These are phyloP conservation scores for Nansenia antarctica DNA, from an alignment of 2,113 vertebrate genomes.

Conservation along the genomic window DNA sequence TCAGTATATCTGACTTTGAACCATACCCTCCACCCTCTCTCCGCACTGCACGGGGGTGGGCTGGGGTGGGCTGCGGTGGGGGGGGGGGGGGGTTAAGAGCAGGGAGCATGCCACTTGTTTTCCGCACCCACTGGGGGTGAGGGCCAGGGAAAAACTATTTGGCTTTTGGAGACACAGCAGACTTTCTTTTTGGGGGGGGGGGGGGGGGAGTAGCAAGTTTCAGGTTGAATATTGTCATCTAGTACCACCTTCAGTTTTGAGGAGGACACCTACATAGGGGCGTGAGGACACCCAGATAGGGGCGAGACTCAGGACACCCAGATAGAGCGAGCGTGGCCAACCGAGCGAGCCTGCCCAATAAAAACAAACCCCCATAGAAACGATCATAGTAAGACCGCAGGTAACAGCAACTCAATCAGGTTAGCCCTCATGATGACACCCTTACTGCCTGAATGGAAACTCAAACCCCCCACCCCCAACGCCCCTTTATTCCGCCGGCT, in stretches of 20 bases:
- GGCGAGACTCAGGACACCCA: not conserved
- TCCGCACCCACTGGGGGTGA: constrained; percentile 69
- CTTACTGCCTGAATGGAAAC: not conserved
- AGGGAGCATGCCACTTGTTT: constrained; percentile 73
- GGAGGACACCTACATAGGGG: not conserved
- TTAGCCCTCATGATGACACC: not conserved
- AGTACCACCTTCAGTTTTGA: not conserved
- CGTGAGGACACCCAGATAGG: not conserved
- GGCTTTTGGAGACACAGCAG: constrained; percentile 22
- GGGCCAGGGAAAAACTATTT: constrained; percentile 1
- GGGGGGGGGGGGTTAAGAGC: not conserved
- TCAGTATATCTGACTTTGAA: constrained; percentile 85
- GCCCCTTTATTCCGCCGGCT: not conserved
- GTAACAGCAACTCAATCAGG: not conserved
- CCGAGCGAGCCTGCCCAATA: not conserved
- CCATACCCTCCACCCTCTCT: constrained; percentile 73
- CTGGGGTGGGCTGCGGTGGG: constrained; percentile 64
- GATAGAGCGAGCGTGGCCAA: too few relatives aligned
- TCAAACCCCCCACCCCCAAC: too few relatives aligned
- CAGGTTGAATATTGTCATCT: constrained; percentile 21
- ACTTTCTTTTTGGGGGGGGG: too few relatives aligned
- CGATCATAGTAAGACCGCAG: not conserved
- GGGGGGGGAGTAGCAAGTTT: constrained; percentile 15
- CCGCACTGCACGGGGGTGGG: constrained; percentile 54
- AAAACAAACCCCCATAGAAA: too few relatives aligned